Evolutionary conservation across 2,113 vertebrate species (phyloP).

Genomic region (Gallinago jamesoni): DNA sequence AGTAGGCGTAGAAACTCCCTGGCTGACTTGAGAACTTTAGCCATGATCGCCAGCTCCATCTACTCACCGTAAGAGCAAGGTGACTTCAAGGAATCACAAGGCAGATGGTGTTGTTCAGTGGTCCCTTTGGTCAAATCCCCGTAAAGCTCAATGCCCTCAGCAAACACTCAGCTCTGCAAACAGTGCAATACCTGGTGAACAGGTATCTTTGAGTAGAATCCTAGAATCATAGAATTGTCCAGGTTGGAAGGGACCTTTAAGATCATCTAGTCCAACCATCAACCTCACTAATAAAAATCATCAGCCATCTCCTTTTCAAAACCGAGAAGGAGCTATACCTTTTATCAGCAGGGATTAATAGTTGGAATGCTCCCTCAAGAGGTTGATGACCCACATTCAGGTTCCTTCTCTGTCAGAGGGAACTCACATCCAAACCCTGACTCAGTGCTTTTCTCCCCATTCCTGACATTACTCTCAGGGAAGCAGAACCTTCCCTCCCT

Average conservation of each 20-base stretch:
- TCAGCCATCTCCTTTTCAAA: not conserved
- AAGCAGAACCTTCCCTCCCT: not conserved
- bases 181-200: not conserved
- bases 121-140: not conserved
- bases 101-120: not conserved
- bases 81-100: not conserved
- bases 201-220: not conserved
- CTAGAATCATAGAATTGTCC: too few species aligned
- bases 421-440: not conserved
- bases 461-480: not conserved
- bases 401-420: not conserved
- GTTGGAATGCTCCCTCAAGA: not conserved
- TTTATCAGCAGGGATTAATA: not conserved
- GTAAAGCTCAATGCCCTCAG: not conserved
- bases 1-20: not conserved
- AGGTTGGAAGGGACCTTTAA: too few species aligned
- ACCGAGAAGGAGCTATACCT: not conserved
- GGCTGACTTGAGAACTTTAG: not conserved
- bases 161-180: not conserved
- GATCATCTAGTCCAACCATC: too few species aligned
- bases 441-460: fast-evolving
- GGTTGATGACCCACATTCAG: not conserved
- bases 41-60: fast-evolving
- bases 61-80: not conserved
- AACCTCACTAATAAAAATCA: not conserved